phyloP scores from a whole-genome alignment of 2,888 invertebrate species.

The Tryphoninae sp. region DNA sequence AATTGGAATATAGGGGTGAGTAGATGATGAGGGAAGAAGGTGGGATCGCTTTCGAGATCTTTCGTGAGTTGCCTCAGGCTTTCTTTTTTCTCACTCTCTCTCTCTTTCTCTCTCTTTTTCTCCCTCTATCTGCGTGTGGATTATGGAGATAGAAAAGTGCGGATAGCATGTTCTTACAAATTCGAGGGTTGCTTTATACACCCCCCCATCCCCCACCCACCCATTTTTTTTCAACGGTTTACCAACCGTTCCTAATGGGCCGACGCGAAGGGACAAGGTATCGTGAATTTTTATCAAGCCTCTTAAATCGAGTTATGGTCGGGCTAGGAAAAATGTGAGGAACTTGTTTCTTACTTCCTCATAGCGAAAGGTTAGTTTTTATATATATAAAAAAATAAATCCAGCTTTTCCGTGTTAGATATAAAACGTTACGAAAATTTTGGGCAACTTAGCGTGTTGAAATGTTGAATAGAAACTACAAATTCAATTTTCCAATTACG shows the following conservation, averaged over 20 bases:
- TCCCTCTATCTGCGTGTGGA: background rate
- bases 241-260: background rate
- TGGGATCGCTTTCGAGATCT: slow-evolving; percentile 18
- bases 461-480: no score
- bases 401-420: no score
- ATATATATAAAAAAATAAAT: background rate
- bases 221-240: slow-evolving; percentile 24
- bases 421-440: no score
- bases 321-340: background rate
- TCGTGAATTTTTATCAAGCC: slow-evolving; percentile 19
- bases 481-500: no score
- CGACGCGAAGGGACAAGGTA: background rate
- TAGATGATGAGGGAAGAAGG: slow-evolving; percentile 11
- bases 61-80: slow-evolving; percentile 23
- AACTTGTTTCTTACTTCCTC: slow-evolving; percentile 2
- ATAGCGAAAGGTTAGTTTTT: background rate
- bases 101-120: background rate
- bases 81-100: background rate
- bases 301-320: slow-evolving; percentile 20
- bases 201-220: background rate
- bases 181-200: slow-evolving; percentile 33
- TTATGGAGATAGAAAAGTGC: slow-evolving; percentile 37
- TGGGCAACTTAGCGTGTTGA: no score
- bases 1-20: slow-evolving; percentile 12
- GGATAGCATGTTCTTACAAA: slow-evolving; percentile 45